Base-by-base conservation (phyloP, 2,888 invertebrate genomes). In the Dynastes hyllus region DNA sequence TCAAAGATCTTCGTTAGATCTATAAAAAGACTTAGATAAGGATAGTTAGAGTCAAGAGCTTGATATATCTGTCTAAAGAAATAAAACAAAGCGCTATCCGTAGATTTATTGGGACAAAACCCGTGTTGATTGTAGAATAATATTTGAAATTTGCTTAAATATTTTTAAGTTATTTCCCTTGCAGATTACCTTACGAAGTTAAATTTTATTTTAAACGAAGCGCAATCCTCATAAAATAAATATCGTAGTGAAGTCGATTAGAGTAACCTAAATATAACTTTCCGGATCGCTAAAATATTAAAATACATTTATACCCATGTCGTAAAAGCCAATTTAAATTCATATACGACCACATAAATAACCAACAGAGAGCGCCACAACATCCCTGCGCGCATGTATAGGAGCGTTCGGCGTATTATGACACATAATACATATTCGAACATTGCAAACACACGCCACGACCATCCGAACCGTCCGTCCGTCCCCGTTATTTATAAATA, bases 271-370 rank as follows among this genome's bases (percentile, higher is more conserved):
- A 53, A n/a, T 71, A 13, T 32, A 71, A 71, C 71, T 55, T 71
- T 71, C 71, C 32, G 55, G 55, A 53, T 32, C 53, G 53, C 27
- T 71, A 55, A 71, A 71, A 71, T 71, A 71, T 71, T 71, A 71
- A 71, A 55, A 55, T 71, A 71, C 71, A 55, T 37, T 71, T 71
- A 71, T 71, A 53, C 71, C 37, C 55, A 27, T 71, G 71, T 71
- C 71, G 55, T 71, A 55, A 71, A 53, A 71, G 37, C 71, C 71
- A 71, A 71, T 71, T 71, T 71, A 71, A 71, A 71, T 71, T 71
- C 71, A 71, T 71, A 55, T 71, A 71, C 55, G 37, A 55, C 55
- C 55, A 55, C 55, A 71, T 71, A 55, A 71, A 71, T 71, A 71
- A 71, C 71, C 55, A 71, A 71, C 71, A 55, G 71, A 71, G 71